Percentiles rank a stretch among this genome's conserved stretches.
These are phyloP conservation scores for Drosophila neonasuta DNA, from an alignment of 2,888 invertebrate species.

Conservation along the genomic window DNA sequence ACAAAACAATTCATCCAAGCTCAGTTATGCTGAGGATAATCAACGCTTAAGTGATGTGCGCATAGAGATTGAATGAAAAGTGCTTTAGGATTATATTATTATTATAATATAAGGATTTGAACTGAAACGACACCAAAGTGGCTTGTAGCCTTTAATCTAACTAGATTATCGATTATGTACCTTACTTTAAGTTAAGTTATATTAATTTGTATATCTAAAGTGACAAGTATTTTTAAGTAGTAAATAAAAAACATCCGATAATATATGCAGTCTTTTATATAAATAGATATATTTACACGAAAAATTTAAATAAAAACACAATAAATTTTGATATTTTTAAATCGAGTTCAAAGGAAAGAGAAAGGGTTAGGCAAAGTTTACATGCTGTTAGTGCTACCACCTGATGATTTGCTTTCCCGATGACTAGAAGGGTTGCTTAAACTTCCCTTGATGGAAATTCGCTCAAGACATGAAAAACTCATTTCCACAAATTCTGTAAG, in stretches of 20 bases:
- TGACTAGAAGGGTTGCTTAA: slow-evolving; percentile 18
- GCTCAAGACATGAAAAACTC: slow-evolving; percentile 64
- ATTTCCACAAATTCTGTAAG: slow-evolving; percentile 57
- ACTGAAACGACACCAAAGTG: slow-evolving; percentile 35
- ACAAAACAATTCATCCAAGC: neutral
- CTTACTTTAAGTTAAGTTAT: slow-evolving; percentile 11
- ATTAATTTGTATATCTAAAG: slow-evolving; percentile 6
- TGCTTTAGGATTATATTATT: neutral
- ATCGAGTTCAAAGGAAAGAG: neutral
- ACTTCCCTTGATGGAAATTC: slow-evolving; percentile 45
- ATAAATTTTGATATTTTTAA: neutral
- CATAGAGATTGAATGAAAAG: slow-evolving; percentile 22
- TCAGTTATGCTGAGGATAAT: slow-evolving; percentile 16
- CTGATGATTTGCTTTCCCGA: slow-evolving; percentile 28
- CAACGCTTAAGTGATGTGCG: slow-evolving; percentile 16
- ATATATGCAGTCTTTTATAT: neutral
- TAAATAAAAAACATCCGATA: slow-evolving; percentile 11
- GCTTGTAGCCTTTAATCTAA: slow-evolving; percentile 31
- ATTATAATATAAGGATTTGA: neutral
- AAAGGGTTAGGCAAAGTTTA: neutral
- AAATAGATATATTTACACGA: neutral
- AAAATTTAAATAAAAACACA: neutral
- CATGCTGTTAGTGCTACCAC: neutral
- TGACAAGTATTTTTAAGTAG: slow-evolving; percentile 20
- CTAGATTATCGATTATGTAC: slow-evolving; percentile 7